These are phyloP conservation scores for Origma solitaria DNA, from an alignment of 2,113 vertebrate genomes.

Conservation along the genomic window DNA sequence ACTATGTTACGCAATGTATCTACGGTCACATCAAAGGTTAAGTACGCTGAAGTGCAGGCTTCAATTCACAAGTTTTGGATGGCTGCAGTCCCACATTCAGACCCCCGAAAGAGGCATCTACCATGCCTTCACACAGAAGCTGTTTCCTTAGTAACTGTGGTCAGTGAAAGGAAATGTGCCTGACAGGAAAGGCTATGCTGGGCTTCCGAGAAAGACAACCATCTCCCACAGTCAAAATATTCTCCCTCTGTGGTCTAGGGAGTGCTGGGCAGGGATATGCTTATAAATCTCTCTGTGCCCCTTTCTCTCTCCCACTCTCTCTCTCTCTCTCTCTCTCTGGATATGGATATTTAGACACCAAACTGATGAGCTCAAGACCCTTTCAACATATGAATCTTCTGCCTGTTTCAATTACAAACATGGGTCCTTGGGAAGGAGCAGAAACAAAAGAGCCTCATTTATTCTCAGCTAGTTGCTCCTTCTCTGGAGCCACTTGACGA, in stretches of 20 bases:
- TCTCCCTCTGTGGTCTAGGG: not conserved
- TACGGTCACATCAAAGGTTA: slow-evolving; percentile 23
- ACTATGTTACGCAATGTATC: accelerated
- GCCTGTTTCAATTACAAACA: not conserved
- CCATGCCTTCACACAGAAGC: not conserved
- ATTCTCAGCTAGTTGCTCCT: not conserved
- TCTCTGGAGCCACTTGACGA: slow-evolving; percentile 39
- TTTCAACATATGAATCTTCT: not conserved
- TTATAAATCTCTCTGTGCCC: not conserved
- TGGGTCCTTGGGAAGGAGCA: not conserved
- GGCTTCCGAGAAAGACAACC: not conserved
- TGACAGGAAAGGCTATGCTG: not conserved
- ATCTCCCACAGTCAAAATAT: not conserved
- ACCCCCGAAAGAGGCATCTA: slow-evolving; percentile 10
- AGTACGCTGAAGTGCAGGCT: not conserved
- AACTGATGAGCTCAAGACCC: not conserved
- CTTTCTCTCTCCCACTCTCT: not conserved
- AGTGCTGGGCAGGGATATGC: accelerated
- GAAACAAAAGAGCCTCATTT: slow-evolving; percentile 11
- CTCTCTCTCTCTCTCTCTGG: not conserved
- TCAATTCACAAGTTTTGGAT: slow-evolving; percentile 15
- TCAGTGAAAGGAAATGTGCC: slow-evolving; percentile 44
- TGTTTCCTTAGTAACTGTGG: slow-evolving; percentile 63
- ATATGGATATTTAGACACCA: not conserved
- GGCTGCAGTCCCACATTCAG: slow-evolving; percentile 34